Percentiles rank a stretch among this genome's conserved stretches.
These are phyloP conservation scores for Rhipidura dahli DNA, from an alignment of 2,113 vertebrate genomes.

Conservation along the genomic window DNA sequence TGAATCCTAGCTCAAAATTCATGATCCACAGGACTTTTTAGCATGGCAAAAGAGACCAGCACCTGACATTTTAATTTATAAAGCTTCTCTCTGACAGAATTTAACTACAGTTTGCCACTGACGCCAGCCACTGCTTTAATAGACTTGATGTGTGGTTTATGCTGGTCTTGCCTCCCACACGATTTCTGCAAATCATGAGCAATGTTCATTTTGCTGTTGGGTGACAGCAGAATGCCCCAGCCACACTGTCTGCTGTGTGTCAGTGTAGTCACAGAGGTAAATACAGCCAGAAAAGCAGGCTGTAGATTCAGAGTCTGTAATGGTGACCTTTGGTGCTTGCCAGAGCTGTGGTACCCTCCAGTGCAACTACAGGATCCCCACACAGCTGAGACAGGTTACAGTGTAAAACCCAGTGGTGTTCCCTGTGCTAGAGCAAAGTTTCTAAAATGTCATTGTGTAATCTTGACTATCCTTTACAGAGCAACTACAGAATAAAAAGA, in stretches of 20 bases:
- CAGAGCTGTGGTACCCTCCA: fast-evolving
- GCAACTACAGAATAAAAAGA: neutral
- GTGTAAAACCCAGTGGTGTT: fast-evolving
- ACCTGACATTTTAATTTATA: neutral
- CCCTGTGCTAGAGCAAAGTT: neutral
- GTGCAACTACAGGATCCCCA: neutral
- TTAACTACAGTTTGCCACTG: neutral
- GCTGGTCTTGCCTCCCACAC: neutral
- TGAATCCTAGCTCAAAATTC: neutral
- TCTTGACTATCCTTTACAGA: neutral
- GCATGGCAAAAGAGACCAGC: neutral
- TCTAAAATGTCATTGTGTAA: neutral
- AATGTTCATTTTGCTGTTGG: neutral
- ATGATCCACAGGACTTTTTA: neutral
- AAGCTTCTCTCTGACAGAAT: neutral
- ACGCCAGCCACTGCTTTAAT: neutral
- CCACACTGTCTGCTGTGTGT: neutral
- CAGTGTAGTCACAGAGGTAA: neutral
- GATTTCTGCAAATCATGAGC: neutral
- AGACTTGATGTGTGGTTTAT: neutral
- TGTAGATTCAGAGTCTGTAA: neutral
- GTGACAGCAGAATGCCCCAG: neutral
- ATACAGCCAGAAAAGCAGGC: neutral
- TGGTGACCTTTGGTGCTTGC: neutral
- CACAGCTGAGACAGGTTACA: fast-evolving